These are phyloP conservation scores for Macrobrachium nipponense DNA, from an alignment of 1,140 invertebrate genomes.

Conservation along the genomic window DNA sequence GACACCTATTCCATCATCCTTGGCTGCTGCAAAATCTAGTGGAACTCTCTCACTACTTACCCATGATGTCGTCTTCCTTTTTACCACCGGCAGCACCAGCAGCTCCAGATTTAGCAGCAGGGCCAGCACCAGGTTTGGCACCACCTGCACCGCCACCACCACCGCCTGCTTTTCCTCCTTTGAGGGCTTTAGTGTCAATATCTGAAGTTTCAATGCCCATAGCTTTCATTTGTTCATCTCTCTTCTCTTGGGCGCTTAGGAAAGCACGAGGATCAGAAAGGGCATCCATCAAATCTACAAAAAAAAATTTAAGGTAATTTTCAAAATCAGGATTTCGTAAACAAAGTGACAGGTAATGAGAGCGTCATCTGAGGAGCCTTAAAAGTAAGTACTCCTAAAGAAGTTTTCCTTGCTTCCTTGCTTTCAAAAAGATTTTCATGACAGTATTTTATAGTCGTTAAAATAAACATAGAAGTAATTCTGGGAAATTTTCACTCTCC, in stretches of 20 bases:
- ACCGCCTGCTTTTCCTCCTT: constrained; percentile 71
- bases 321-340: too few species aligned
- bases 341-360: too few species aligned
- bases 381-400: too few species aligned
- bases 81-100: constrained; percentile 65
- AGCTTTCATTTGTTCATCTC: constrained; percentile 91
- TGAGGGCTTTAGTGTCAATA: constrained; percentile 69
- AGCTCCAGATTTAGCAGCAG: constrained; percentile 14
- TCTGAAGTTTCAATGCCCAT: constrained; percentile 91
- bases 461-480: too few species aligned
- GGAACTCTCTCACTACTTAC: neutral
- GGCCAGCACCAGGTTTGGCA: constrained; percentile 11
- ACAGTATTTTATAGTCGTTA: too few species aligned
- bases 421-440: too few species aligned
- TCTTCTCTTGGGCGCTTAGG: constrained; percentile 87
- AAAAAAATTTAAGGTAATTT: neutral
- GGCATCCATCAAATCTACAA: constrained; percentile 94
- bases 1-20: too few species aligned
- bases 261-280: constrained; percentile 95
- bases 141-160: constrained; percentile 61
- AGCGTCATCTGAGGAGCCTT: too few species aligned
- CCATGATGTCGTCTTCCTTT: constrained; percentile 78
- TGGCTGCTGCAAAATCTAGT: too few species aligned
- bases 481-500: too few species aligned
- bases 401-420: too few species aligned